These are phyloP conservation scores for Ormyrus labotus DNA, from an alignment of 2,888 invertebrate species.

Conservation along the genomic window DNA sequence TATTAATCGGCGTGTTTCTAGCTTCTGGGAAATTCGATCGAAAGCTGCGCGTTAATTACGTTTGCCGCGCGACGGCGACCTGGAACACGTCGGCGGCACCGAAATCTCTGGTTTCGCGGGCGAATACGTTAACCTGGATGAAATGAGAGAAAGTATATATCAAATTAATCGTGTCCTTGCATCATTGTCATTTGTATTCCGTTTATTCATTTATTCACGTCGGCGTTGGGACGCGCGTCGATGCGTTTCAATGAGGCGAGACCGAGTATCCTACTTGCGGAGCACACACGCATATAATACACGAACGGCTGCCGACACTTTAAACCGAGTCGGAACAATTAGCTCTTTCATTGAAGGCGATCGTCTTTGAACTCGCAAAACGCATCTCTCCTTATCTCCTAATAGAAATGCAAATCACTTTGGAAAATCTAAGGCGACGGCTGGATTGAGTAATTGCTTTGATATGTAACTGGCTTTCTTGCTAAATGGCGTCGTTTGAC, in stretches of 20 bases:
- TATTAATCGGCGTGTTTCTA: neutral
- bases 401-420: too few relatives aligned
- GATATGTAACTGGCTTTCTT: too few relatives aligned
- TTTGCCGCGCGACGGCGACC: too few relatives aligned
- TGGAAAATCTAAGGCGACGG: too few relatives aligned
- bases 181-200: slow-evolving; percentile 34
- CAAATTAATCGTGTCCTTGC: slow-evolving; percentile 25
- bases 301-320: neutral
- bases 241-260: slow-evolving; percentile 59
- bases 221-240: slow-evolving; percentile 55
- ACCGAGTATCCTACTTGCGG: slow-evolving; percentile 42
- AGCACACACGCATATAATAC: too few relatives aligned
- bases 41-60: too few relatives aligned
- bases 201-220: slow-evolving; percentile 61
- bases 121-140: slow-evolving; percentile 20
- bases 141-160: slow-evolving; percentile 25
- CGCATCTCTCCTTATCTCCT: too few relatives aligned
- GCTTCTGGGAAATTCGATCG: neutral
- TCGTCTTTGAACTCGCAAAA: neutral
- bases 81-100: too few relatives aligned
- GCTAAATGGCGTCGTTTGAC: too few relatives aligned
- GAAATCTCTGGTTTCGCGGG: neutral
- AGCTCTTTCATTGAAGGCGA: slow-evolving; percentile 23
- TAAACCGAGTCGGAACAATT: slow-evolving; percentile 29
- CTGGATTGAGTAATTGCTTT: too few relatives aligned